Evolutionary conservation across 2,113 vertebrate species (phyloP), one percentile per base, ranked within the genome.

Genomic region (Gallinago jamesoni): DNA sequence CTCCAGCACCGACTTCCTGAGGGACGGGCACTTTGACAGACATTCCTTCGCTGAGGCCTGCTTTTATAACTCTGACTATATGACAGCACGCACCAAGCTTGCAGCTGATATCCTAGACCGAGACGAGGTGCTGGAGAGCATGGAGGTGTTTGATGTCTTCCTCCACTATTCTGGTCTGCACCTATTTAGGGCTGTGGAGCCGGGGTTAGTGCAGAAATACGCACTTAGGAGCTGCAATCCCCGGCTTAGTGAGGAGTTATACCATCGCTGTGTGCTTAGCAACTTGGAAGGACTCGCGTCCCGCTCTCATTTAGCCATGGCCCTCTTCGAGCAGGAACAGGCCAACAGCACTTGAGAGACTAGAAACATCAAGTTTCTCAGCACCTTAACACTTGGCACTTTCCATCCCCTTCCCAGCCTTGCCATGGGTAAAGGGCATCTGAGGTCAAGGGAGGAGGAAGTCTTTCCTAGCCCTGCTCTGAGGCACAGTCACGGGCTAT

Each of bases 21-120:
- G 88, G 50, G 99, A 99, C 7, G 99, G 99, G 47, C 99, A 98
- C 94, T 99, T 99, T 9, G 99, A 99, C 97, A 98, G 98, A 4
- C 98, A 99, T 15, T 98, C 98, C 9, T 99, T 99, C 0, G 98
- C 99, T 0, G 99, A 99, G 97, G 99, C 99, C 41, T 99, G 99
- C 97, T 99, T 99, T 93, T 99, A 99, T 96, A 99, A 99, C 10
- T 98, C 99, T 0, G 99, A 99, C 98, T 99, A 99, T 93, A 99
- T 99, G 99, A 98, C 98, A 0, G 99, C 99, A 5, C 98, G 99
- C 7, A 98, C 98, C 72, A 99, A 98, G 94, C 99, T 99, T 96
- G 99, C 99, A 0, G 98, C 98, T 0, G 99, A 99, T 70, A 98
- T 99, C 94, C 94, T 99, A 75, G 99, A 99, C 97, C 98, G 98